These are phyloP conservation scores for Amblyjoppa proteus DNA, from an alignment of 2,888 invertebrate genomes.

Conservation along the genomic window DNA sequence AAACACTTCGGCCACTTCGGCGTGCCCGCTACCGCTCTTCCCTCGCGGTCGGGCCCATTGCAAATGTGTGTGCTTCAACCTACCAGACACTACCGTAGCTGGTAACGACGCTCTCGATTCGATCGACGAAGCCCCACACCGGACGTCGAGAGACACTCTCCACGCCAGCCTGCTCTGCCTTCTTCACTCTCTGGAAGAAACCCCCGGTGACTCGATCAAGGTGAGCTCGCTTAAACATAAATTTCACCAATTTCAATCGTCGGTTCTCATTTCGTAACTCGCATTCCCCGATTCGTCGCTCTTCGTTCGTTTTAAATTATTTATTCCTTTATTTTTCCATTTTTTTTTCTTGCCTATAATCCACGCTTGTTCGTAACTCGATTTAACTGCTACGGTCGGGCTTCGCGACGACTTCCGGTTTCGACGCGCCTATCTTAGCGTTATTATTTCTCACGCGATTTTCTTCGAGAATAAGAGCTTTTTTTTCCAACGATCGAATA, in stretches of 20 bases:
- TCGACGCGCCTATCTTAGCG: background rate
- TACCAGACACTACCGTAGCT: slow-evolving; percentile 31
- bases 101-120: slow-evolving; percentile 65
- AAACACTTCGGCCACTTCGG: background rate
- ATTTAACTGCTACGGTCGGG: slow-evolving; percentile 33
- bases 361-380: slow-evolving; percentile 37
- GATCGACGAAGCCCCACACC: slow-evolving; percentile 67
- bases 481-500: background rate
- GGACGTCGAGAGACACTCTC: slow-evolving; percentile 59
- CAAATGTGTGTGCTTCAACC: slow-evolving; percentile 29
- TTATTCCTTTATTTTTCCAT: background rate
- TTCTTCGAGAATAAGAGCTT: background rate
- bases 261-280: background rate
- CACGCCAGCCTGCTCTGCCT: slow-evolving; percentile 25
- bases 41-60: slow-evolving; percentile 13
- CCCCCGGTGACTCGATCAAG: slow-evolving; percentile 26
- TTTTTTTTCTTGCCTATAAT: background rate
- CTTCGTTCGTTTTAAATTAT: background rate
- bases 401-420: slow-evolving; percentile 62
- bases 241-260: background rate
- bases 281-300: background rate
- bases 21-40: slow-evolving; percentile 15
- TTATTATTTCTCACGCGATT: background rate
- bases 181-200: slow-evolving; percentile 24
- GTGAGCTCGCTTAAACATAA: slow-evolving; percentile 15